Evolutionary conservation across 2,797 vertebrate species (phyloP), one percentile per base, ranked within the genome.

Genomic region (Danio choprae): DNA sequence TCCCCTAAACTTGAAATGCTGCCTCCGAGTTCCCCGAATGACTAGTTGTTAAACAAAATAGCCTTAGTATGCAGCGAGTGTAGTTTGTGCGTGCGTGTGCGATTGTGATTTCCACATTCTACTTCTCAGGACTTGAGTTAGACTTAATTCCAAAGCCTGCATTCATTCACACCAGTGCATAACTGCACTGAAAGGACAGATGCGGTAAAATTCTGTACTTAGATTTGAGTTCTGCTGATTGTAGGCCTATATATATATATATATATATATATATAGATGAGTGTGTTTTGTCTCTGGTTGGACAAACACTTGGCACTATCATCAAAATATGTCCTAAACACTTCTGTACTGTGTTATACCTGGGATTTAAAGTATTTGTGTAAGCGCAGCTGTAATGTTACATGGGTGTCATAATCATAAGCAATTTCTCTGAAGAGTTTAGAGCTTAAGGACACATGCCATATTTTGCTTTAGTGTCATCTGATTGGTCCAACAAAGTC

Each of bases 41-140:
- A 86, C 41, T 62, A 75, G 69, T 38, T 78, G 41, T 79, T 69
- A 41, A 81, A 38, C 41, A 15, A 80, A 83, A 65, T 86, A 84
- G 85, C 85, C 83, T 86, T 86, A 81, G 83, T 64, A 67, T 46
- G 62, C 79, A 63, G 64, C 50, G 73, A 70, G 74, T 76, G 64
- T 79, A 73, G 69, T 55, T 67, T 69, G 55, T 79, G 76, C 0
- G 69, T 69, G 77, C 16, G 44, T 59, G 77, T 60, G 72, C 38
- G 78, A 72, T 69, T 59, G 68, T 81, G 78, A 55, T 76, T 84
- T 77, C 53, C 62, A 73, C 80, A 73, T 83, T 87, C 60, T 75
- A 83, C 60, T 86, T 83, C 86, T 87, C 86, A 86, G 84, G 86
- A 87, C 77, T 84, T 86, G 44, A 83, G 76, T 86, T 77, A 84